A percentile compares a stretch with the other conserved stretches of the same genome.
These are phyloP conservation scores for Pica pica DNA, from an alignment of 2,113 vertebrate species.

Conservation along the genomic window DNA sequence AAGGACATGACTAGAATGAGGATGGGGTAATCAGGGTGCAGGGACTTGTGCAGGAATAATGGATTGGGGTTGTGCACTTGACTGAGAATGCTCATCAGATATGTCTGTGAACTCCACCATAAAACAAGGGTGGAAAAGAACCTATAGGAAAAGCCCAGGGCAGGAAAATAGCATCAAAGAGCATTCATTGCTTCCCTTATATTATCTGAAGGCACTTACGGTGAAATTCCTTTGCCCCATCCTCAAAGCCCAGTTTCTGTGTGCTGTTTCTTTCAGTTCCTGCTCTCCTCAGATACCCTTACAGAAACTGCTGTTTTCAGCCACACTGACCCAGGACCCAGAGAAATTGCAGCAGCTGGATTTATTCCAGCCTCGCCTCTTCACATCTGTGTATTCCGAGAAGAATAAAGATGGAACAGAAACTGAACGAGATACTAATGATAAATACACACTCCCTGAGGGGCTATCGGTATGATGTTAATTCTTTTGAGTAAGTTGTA, in stretches of 20 bases:
- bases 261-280: slow-evolving; percentile 64
- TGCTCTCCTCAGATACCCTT: slow-evolving; percentile 83
- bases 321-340: slow-evolving; percentile 90
- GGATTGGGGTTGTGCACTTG: not conserved
- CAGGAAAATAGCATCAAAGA: not conserved
- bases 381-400: slow-evolving; percentile 73
- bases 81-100: not conserved
- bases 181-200: not conserved
- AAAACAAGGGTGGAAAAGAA: not conserved
- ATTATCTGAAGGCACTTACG: not conserved
- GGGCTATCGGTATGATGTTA: slow-evolving; percentile 80
- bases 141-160: not conserved
- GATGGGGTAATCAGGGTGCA: not conserved
- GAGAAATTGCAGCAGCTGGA: slow-evolving; percentile 91
- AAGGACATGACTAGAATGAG: not conserved
- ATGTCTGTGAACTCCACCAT: not conserved
- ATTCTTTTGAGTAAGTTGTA: not conserved
- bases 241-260: not conserved
- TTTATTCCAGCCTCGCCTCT: slow-evolving; percentile 88
- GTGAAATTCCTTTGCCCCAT: not conserved
- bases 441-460: slow-evolving; percentile 81
- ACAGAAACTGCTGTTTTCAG: slow-evolving; percentile 95
- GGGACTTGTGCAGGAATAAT: not conserved
- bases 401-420: not conserved
- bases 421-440: not conserved